Evolutionary conservation across 2,888 invertebrate species (phyloP), one percentile per base, ranked within the genome.

Genomic region (Eupithecia vulgata): DNA sequence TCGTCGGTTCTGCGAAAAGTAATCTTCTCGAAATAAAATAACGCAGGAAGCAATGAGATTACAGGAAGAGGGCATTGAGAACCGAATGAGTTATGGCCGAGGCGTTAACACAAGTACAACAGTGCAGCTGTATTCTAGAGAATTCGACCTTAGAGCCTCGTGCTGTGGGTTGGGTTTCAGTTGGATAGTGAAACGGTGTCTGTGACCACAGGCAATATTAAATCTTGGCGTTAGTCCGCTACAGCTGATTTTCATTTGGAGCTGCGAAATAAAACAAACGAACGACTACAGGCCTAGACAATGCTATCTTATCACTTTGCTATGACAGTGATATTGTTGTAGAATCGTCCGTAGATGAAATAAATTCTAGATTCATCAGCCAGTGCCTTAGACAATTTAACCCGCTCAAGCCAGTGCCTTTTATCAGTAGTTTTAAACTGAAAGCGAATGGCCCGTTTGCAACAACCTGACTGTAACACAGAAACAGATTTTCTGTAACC

Each of bases 61-160:
- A 88, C 83, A 74, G 68, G 83, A 82, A 84, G 86, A 89, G 86
- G 86, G 85, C 87, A 87, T 87, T 87, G 89, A 88, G 85, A 83
- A 84, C 80, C 85, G 69, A 85, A 87, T 90, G 89, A 91, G 85
- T 89, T 93, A 93, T 89, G 85, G 84, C 88, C 85, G 15, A 65
- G 40, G 65, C 65, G 65, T 65, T 65, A 65, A 65, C 42, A 42
- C 40, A n/a, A n/a, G 21, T 37, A 35, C 40, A 40, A 40, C n/a
- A 8, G 21, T n/a, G n/a, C 2, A 34, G 61, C 34, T 42, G 5
- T 8, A 61, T 34, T 34, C 13, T 57, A 5, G 25, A 25, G 34
- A 12, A 12, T 17, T 34, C 61, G 61, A 61, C 17, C 61, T 61
- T 61, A 61, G 0, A 34, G 17, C 34, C 61, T 17, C 7, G 61